Percentiles rank a stretch among this genome's conserved stretches.
Conservation (phyloP, 2,797 vertebrate species). For the Enteromius afrohamiltoni region DNA sequence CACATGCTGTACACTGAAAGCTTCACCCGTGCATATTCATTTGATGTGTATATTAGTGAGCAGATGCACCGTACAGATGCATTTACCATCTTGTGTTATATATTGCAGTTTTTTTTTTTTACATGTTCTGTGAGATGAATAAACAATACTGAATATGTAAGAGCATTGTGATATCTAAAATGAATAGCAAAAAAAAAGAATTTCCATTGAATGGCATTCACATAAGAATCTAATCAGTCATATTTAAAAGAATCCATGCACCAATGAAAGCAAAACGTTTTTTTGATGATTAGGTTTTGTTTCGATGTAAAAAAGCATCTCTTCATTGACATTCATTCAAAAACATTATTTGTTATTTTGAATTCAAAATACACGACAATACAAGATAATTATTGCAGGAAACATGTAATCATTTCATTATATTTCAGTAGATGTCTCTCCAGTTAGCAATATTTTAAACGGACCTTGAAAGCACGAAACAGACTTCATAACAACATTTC, state of each 20-base stretch:
- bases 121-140: neutral
- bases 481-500: neutral
- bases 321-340: neutral
- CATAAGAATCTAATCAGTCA: neutral
- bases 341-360: neutral
- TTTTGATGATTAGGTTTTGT: slow-evolving; percentile 14
- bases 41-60: slow-evolving; percentile 1
- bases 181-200: neutral
- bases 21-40: neutral
- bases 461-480: neutral
- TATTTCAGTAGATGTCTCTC: neutral
- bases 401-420: neutral
- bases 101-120: no score
- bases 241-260: neutral
- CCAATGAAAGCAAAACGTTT: neutral
- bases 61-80: slow-evolving; percentile 1
- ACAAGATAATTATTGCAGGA: neutral
- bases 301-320: neutral
- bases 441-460: neutral
- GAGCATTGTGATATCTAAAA: neutral
- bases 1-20: neutral
- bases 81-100: neutral
- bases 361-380: neutral
- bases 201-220: neutral
- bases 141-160: neutral